Base-by-base conservation (phyloP, 2,888 invertebrate species). In the Andrena haemorrhoa region DNA sequence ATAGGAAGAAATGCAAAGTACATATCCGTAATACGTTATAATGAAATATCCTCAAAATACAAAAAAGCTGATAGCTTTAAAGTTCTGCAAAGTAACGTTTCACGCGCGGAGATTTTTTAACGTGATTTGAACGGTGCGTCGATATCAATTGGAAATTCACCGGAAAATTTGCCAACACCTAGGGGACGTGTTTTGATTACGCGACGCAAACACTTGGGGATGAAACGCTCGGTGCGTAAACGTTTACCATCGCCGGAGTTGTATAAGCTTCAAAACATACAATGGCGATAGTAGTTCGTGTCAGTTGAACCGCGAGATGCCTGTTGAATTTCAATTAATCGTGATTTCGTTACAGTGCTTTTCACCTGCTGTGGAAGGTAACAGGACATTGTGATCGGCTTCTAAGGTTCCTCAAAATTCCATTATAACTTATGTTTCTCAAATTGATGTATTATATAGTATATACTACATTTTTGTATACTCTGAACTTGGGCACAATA, bases 201-300 rank as follows among this genome's bases (percentile, higher is more conserved):
- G 8, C 31, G 12, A 10, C 41, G 33, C 77, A 78, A 78, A 78
- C 66, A 61, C 10, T n/a, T 60, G 26, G 26, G n/a, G 35, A 68
- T 68, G 66, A 61, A 76, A 78, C 75, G 65, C 23, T 51, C 12
- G 51, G 33, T 10, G 60, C 60, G 75, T 60, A 33, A 66, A 77
- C 41, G 66, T 78, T 78, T 78, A 29, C 66, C 2, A 8, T 53
- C 26, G 31, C 29, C 16, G 31, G 1, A 12, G n/a, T 41, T 63
- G 61, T 66, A 76, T 53, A 41, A 41, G 23, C 12, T 56, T 68
- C 31, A 53, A 76, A 76, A 31, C 66, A 53, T 58, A 61, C 76
- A 76, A 53, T 2, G 77, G 51, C 60, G 77, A 76, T 61, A 41
- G 35, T 41, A 66, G 51, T 66, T 78, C 29, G 61, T 49, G 47